Evolutionary conservation across 2,888 invertebrate genomes (phyloP).

Genomic region (Epiblema foenella): DNA sequence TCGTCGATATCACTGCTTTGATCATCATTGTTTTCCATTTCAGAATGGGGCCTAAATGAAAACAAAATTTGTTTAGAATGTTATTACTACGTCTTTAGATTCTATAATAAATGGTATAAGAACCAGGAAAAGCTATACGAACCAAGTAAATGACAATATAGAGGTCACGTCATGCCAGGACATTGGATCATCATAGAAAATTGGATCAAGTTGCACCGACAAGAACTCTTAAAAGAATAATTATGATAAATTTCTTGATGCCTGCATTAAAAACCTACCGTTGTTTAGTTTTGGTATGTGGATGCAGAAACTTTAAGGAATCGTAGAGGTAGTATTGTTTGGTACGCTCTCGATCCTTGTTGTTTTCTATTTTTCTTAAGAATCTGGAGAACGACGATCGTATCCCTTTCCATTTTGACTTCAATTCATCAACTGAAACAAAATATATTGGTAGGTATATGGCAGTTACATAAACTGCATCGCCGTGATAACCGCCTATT

Average conservation of each 20-base stretch:
- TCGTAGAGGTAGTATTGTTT: conserved; percentile 61
- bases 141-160: too few relatives aligned
- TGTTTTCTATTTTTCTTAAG: conserved; percentile 50
- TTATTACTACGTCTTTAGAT: too few relatives aligned
- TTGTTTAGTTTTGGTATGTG: conserved; percentile 53
- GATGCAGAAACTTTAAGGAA: conserved; percentile 56
- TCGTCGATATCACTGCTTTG: conserved; percentile 47
- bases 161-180: too few relatives aligned
- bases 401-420: conserved; percentile 61
- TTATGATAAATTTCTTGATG: too few relatives aligned
- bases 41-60: background rate
- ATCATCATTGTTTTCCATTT: conserved; percentile 46
- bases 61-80: background rate
- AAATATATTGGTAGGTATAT: background rate
- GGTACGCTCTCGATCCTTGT: conserved; percentile 39
- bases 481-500: background rate
- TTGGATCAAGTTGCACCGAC: too few relatives aligned
- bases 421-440: conserved; percentile 59
- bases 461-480: too few relatives aligned
- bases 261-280: conserved; percentile 28
- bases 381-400: conserved; percentile 59
- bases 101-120: too few relatives aligned
- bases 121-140: too few relatives aligned
- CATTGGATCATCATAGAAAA: too few relatives aligned
- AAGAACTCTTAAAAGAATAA: too few relatives aligned